A percentile compares a stretch with the other conserved stretches of the same genome.
These are phyloP conservation scores for Odontophorus gujanensis DNA, from an alignment of 2,113 vertebrate species.

Conservation along the genomic window DNA sequence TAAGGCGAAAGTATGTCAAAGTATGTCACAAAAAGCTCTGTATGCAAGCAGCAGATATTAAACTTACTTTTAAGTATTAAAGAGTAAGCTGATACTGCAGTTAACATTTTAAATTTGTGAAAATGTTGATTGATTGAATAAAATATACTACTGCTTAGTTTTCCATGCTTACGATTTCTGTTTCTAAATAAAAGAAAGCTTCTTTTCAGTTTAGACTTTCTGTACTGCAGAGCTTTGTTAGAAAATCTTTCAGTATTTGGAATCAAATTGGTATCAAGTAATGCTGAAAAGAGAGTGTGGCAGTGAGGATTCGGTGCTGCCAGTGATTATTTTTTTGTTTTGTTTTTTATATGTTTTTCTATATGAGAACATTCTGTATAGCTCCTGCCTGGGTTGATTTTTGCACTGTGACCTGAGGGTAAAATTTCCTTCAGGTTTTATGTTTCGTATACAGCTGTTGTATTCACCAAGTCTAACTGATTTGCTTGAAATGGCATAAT, in stretches of 20 bases:
- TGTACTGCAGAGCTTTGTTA: neutral
- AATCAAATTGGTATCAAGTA: neutral
- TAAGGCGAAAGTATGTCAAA: conserved; percentile 34
- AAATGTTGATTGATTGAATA: neutral
- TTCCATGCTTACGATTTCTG: neutral
- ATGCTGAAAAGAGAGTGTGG: neutral
- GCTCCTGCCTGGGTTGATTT: neutral
- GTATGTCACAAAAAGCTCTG: neutral
- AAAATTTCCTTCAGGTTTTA: neutral
- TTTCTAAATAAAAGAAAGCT: neutral
- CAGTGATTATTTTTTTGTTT: neutral
- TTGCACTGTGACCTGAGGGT: neutral
- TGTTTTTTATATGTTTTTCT: neutral
- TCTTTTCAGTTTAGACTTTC: neutral
- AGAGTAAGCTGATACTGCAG: neutral
- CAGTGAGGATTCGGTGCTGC: rapidly evolving
- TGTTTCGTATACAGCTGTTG: neutral
- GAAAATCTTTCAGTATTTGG: neutral
- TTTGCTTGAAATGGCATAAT: neutral
- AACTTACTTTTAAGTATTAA: neutral
- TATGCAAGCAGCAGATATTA: neutral
- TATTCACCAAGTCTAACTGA: neutral
- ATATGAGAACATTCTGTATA: neutral
- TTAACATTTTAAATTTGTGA: neutral
- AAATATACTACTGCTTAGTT: neutral